Evolutionary conservation across 2,113 vertebrate genomes (phyloP).

Genomic region (Sula dactylatra): DNA sequence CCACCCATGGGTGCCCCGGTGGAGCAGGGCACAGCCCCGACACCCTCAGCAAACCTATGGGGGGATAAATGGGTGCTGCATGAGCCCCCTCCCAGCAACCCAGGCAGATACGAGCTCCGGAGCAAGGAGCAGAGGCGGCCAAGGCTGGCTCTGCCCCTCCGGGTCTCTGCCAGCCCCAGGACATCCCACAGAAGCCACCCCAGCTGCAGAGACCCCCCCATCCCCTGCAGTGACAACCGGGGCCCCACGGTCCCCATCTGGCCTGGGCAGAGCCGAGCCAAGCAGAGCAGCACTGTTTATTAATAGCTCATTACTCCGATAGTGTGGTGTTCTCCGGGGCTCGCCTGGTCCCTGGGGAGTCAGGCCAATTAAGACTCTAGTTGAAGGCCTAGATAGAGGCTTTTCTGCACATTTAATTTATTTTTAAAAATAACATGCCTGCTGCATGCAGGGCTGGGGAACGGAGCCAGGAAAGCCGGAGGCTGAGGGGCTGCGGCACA

Average conservation of each 20-base stretch:
- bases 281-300: not conserved
- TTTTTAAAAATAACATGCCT: constrained; percentile 21
- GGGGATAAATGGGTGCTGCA: accelerated
- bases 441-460: not conserved
- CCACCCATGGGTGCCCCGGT: not conserved
- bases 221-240: not conserved
- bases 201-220: accelerated
- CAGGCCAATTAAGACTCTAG: constrained; percentile 7
- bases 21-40: accelerated
- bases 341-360: not conserved
- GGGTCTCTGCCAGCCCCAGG: not conserved
- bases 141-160: accelerated
- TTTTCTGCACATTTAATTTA: not conserved
- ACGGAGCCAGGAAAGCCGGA: not conserved
- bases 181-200: not conserved
- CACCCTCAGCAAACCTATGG: not conserved
- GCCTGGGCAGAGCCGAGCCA: not conserved
- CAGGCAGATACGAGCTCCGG: accelerated
- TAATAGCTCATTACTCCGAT: not conserved
- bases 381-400: constrained; percentile 18
- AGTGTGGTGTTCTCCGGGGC: not conserved
- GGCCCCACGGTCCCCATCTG: accelerated
- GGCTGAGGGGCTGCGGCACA: accelerated
- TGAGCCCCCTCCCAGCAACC: not conserved
- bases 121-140: not conserved